Evolutionary conservation across 2,888 invertebrate species (phyloP), one percentile per base, ranked within the genome.

Genomic region (Apodemia mormo): DNA sequence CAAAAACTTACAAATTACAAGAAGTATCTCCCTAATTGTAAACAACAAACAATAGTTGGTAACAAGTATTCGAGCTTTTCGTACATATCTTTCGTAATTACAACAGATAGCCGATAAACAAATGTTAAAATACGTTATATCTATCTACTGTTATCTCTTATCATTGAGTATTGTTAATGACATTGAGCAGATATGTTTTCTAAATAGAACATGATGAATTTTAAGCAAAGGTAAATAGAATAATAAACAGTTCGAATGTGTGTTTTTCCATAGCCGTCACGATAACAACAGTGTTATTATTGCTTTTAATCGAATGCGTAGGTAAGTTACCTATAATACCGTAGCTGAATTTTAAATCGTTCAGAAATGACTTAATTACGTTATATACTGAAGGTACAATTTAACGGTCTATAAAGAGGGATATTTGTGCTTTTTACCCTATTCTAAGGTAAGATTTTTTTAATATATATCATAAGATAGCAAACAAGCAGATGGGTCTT

Each of bases 211-310:
- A 49, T 29, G 29, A 56, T 56, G 56, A 29, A 29, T 56, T 56
- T 56, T 56, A 56, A 29, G 56, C 56, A 56, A 30, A 58, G 30
- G 58, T 58, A 58, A 54, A 29, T 56, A 56, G n/a, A n/a, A 52
- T 22, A n/a, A n/a, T 49, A 49, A 49, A 56, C 29, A 58, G 58
- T 58, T 58, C 12, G 58, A 4, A 58, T 30, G 12, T 30, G 58
- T 58, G 58, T 54, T 54, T 54, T 54, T 54, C 54, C 54, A 54
- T 54, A 54, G n/a, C 52, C 52, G 52, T 52, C 52, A 52, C n/a
- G 52, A 52, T 52, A n/a, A n/a, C 6, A 14, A 12, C 45, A 14
- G 2, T n/a, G 52, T 52, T 52, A 52, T 52, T 52, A 10, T 52
- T 52, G 52, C 2, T 52, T 52, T 52, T 52, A 52, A 52, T 52